Conservation (phyloP, 2,797 vertebrate species). For the Pithecia hirsuta region DNA sequence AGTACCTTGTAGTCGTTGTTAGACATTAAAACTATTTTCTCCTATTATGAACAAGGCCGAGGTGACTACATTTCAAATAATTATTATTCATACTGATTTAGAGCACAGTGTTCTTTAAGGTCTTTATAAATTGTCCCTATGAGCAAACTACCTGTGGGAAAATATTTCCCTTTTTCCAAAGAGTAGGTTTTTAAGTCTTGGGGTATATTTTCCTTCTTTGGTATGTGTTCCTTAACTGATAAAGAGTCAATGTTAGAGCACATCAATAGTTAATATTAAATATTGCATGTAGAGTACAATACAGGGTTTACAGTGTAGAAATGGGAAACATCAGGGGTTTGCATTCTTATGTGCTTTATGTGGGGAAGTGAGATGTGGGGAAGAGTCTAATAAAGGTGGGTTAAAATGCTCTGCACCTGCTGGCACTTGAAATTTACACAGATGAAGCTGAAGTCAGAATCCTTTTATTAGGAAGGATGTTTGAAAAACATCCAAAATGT, state of each 20-base stretch:
- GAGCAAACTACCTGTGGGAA: neutral
- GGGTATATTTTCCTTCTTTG: neutral
- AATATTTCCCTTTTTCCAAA: neutral
- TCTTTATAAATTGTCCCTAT: neutral
- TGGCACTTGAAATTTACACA: neutral
- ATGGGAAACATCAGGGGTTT: neutral
- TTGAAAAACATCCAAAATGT: neutral
- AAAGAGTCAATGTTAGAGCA: constrained; percentile 15
- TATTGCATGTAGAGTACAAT: neutral
- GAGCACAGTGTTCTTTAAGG: neutral
- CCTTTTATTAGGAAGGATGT: neutral
- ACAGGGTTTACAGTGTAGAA: neutral
- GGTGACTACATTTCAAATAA: neutral
- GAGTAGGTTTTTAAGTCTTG: neutral
- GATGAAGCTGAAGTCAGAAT: neutral
- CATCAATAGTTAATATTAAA: neutral
- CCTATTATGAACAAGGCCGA: neutral
- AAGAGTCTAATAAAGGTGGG: neutral
- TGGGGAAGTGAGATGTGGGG: neutral
- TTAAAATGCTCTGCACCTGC: neutral
- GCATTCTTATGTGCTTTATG: neutral
- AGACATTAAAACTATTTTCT: neutral
- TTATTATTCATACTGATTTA: neutral
- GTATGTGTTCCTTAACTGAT: neutral
- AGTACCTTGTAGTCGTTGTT: neutral